Base-by-base conservation (phyloP, 2,888 invertebrate species). In the Ctena decussata region DNA sequence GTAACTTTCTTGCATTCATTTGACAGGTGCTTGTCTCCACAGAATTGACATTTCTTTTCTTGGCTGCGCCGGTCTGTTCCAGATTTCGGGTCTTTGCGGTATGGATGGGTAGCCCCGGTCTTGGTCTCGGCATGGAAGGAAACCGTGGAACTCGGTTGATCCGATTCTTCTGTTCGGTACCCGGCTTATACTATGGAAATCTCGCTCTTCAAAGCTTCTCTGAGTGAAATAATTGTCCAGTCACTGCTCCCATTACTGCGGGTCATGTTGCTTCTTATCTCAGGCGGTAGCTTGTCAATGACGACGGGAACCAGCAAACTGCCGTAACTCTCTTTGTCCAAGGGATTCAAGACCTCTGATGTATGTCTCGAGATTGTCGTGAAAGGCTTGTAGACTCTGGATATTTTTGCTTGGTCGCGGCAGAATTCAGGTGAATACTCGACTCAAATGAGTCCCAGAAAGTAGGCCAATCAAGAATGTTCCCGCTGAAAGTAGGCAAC, bases 291-390 rank as follows among this genome's bases (percentile, higher is more conserved):
- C 37, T 86, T 84, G 44, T 73, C 76, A 5, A 75, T 74, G n/a
- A 81, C 65, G n/a, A 81, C 46, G n/a, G 78, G 78, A 27, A 86
- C 77, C 41, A 81, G 15, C 1, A 82, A 46, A 37, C 60, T 53
- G 46, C 80, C 82, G 41, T 87, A 80, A 11, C 49, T 72, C 21
- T 82, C 78, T 39, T 46, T 81, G 83, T n/a, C 72, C 80, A 18
- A 86, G 35, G 2, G 82, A 84, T 76, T 84, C 79, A 27, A 85
- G 65, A 21, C 81, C 84, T 21, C 81, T 72, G 32, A 84, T 72
- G 44, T 82, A 76, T 24, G 46, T 77, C 39, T 85, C 77, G 37
- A 81, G 37, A 39, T 73, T 82, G 79, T 85, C 82, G 35, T 73
- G 65, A 77, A 86, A 84, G 30, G 15, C 8, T 27, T 49, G 60